Percentiles rank a stretch among this genome's conserved stretches.
phyloP scores from a whole-genome alignment of 2,113 vertebrate species.

The Eubucco bourcierii region DNA sequence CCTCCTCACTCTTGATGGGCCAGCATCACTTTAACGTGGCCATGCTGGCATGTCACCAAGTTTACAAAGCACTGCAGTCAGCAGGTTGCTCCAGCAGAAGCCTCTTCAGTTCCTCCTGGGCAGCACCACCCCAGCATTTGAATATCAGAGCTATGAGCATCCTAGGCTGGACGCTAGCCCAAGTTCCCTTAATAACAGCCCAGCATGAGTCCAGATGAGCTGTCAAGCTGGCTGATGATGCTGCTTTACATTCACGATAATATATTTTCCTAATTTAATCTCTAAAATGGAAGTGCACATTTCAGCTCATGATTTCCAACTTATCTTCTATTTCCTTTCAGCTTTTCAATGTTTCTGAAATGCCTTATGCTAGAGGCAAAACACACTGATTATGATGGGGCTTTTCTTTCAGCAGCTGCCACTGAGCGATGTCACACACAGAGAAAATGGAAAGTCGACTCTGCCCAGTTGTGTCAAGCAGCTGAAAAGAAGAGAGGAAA shows the following conservation, averaged over 20 bases:
- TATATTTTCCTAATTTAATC: conserved; percentile 68
- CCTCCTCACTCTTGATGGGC: neutral
- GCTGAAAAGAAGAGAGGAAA: conserved; percentile 19
- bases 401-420: conserved; percentile 62
- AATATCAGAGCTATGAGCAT: neutral
- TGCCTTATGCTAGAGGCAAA: conserved; percentile 72
- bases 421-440: conserved; percentile 48
- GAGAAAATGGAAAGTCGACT: conserved; percentile 37
- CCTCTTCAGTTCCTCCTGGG: neutral
- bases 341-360: conserved; percentile 63
- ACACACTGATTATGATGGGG: conserved; percentile 65
- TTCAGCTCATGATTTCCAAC: conserved; percentile 61
- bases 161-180: conserved; percentile 15
- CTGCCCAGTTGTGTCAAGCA: conserved; percentile 56
- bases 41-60: neutral
- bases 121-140: neutral
- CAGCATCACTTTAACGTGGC: neutral
- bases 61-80: neutral
- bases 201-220: conserved; percentile 28
- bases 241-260: conserved; percentile 62
- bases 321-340: conserved; percentile 55
- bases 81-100: conserved; percentile 5
- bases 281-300: conserved; percentile 47
- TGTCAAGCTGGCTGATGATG: conserved; percentile 62
- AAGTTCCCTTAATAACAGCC: neutral